Evolutionary conservation across 1,140 invertebrate genomes (phyloP).

Genomic region (Microplitis demolitor): DNA sequence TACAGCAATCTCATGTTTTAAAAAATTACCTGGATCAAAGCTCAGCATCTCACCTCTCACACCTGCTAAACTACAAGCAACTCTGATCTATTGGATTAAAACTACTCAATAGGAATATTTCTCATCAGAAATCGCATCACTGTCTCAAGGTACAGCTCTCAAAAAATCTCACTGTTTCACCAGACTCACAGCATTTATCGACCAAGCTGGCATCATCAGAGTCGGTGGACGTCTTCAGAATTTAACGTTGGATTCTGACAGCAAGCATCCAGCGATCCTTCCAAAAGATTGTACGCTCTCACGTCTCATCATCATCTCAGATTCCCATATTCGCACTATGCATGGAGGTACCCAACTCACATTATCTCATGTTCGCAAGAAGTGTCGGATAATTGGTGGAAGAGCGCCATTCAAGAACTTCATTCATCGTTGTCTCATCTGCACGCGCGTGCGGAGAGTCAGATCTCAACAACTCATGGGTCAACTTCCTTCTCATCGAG

Average conservation of each 20-base stretch:
- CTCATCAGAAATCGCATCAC: not conserved
- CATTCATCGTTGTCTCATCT: conserved; percentile 1
- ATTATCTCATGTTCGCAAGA: not conserved
- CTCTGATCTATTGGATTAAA: not conserved
- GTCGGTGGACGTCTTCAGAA: conserved; percentile 15
- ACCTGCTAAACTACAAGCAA: not conserved
- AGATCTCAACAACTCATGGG: not conserved
- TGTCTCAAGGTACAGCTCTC: not conserved
- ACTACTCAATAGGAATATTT: not conserved
- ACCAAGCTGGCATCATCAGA: not conserved
- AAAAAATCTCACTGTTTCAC: not conserved
- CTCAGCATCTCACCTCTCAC: not conserved
- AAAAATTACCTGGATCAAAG: not conserved
- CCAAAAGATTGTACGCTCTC: not conserved
- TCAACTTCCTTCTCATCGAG: not conserved
- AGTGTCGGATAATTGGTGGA: conserved; percentile 38
- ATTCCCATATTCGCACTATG: too few species aligned
- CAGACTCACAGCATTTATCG: conserved; percentile 11
- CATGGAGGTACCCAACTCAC: too few species aligned
- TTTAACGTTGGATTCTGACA: not conserved
- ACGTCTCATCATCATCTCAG: too few species aligned
- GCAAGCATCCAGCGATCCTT: conserved; percentile 4
- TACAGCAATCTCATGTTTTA: too few species aligned
- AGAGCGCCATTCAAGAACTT: conserved; percentile 18
- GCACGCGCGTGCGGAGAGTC: not conserved